phyloP scores from a whole-genome alignment of 2,797 vertebrate genomes.

The Coregonus suidteri region DNA sequence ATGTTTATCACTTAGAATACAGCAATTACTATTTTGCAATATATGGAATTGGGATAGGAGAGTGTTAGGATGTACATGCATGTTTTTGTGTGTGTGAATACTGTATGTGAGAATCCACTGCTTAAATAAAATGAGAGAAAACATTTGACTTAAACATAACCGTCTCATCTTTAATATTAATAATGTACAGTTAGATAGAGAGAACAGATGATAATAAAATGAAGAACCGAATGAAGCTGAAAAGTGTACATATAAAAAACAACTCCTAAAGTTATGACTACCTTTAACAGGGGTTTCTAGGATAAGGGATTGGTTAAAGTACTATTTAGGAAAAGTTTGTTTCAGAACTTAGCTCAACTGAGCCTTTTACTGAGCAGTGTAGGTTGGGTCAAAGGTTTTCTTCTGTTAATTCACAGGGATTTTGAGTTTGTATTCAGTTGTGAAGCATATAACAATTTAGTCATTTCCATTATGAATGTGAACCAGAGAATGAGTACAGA shows the following conservation, averaged over 20 bases:
- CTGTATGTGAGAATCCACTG: too few species aligned
- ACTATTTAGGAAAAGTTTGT: slow-evolving; percentile 14
- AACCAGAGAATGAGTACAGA: slow-evolving; percentile 18
- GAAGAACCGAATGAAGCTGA: slow-evolving; percentile 55
- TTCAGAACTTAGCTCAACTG: neutral
- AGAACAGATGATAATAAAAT: slow-evolving; percentile 63
- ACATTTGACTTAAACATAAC: slow-evolving; percentile 17
- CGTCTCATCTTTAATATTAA: slow-evolving; percentile 75
- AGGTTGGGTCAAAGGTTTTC: neutral
- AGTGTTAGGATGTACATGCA: neutral
- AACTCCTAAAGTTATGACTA: slow-evolving; percentile 42
- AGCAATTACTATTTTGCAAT: too few species aligned
- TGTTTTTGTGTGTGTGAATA: neutral
- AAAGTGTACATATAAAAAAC: slow-evolving; percentile 62
- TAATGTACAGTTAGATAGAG: slow-evolving; percentile 76
- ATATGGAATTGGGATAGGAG: too few species aligned
- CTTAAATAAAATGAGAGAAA: neutral
- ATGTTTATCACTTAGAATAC: too few species aligned
- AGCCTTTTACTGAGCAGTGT: slow-evolving; percentile 2
- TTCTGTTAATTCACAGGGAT: neutral
- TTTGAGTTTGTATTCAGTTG: neutral
- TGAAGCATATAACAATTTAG: slow-evolving; percentile 12
- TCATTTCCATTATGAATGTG: slow-evolving; percentile 38
- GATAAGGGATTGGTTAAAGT: slow-evolving; percentile 33
- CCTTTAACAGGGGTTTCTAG: slow-evolving; percentile 39